Evolutionary conservation across 2,888 invertebrate species (phyloP), one percentile per base, ranked within the genome.

Genomic region (Trachelus stipa): DNA sequence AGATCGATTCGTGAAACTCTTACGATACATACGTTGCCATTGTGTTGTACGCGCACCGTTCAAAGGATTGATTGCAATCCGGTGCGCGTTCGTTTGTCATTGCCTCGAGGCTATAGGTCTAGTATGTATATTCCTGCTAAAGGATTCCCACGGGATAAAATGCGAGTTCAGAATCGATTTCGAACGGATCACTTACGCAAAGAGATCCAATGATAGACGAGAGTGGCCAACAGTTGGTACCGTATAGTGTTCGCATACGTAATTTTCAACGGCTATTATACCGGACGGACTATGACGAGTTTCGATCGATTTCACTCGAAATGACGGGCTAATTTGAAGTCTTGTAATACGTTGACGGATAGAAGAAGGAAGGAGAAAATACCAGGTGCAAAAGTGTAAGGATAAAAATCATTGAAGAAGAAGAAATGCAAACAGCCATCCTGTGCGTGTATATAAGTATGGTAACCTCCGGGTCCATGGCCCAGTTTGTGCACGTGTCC

Each of bases 401-500:
- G 23, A 23, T 9, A 56, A 56, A 56, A 23, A 23, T 56, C 23
- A 56, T 23, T 56, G 23, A 23, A 56, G 56, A 56, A 23, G 23
- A 56, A 23, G 23, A 56, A 23, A 56, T 23, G 56, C 56, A 56
- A 9, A 56, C 56, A 9, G 9, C 23, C 56, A 23, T 56, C 56
- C 23, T 56, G 0, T 56, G 56, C 56, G 9, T 56, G 23, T 56
- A 56, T 56, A 23, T 56, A 56, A 23, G 9, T 23, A 56, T 56
- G 23, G 23, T 56, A 56, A 76, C 76, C 78, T 83, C 83, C 83
- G 83, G 83, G 81, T 83, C 83, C 80, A 79, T 82, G 83, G 81
- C 82, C 83, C 82, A 83, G 80, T 83, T 83, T 77, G 69, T 31
- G 77, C 79, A 82, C 81, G 80, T 77, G 79, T 76, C 79, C 68